Conservation (phyloP, 2,888 invertebrate genomes). For the Cephus sareptanus region DNA sequence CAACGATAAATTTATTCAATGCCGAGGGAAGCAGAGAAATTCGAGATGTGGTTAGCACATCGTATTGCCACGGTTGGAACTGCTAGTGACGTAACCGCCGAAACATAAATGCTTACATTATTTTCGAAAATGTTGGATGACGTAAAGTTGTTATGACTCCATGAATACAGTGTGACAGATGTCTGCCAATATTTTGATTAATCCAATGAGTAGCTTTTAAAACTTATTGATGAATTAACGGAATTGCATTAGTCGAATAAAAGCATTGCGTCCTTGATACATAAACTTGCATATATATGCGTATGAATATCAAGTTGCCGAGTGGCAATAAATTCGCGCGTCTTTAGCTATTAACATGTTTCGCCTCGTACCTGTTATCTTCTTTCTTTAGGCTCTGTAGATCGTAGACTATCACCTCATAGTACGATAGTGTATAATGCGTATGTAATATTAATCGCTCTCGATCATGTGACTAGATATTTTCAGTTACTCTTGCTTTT, state of each 20-base stretch:
- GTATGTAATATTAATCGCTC: background rate
- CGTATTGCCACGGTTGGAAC: background rate
- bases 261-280: background rate
- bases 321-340: background rate
- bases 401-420: background rate
- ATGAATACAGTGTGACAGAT: background rate
- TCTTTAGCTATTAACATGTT: background rate
- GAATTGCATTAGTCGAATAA: background rate
- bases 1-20: background rate
- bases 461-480: conserved; percentile 25
- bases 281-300: background rate
- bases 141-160: background rate
- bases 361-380: background rate
- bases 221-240: background rate
- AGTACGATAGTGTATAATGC: background rate
- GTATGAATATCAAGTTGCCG: background rate
- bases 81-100: background rate
- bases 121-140: background rate
- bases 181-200: background rate
- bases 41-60: background rate
- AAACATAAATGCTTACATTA: background rate
- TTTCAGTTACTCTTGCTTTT: conserved; percentile 24
- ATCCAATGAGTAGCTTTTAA: background rate
- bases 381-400: background rate
- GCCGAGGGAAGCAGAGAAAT: background rate